Evolutionary conservation across 2,797 vertebrate species (phyloP), one percentile per base, ranked within the genome.

Genomic region (Antennarius maculatus): DNA sequence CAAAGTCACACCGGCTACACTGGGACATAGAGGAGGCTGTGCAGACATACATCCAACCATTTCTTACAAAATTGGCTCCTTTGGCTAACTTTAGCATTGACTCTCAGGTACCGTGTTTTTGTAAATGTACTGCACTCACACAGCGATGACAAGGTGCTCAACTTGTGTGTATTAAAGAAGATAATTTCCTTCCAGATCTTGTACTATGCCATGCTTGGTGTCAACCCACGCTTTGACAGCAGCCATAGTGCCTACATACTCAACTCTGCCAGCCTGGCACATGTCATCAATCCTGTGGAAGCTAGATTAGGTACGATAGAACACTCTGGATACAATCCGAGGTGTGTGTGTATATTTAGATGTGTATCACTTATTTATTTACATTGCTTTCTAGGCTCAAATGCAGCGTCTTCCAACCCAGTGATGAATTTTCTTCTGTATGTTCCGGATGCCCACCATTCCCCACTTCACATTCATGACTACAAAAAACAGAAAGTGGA

Each of bases 211-310:
- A 77, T 96, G 62, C 88, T 99, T 1, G 98, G 98, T 5, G 96
- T 99, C 54, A 97, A 95, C 5, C 96, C 97, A 0, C 96, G 97
- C 66, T 97, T 95, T 68, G 95, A 98, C 82, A 92, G 84, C 55
- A 86, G 85, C 52, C 92, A 92, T n/a, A 91, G 89, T 3, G 95
- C 94, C 58, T 98, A 95, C 84, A 92, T 90, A 0, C 93, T 99
- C 74, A 95, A 92, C 0, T 84, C 93, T 6, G 95, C 96, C 86
- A 99, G 95, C 81, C 95, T 99, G 0, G 95, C 97, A 0, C 97
- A 99, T 0, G 97, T 99, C 81, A 99, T 99, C 88, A 99, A 99
- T 88, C 97, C 97, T 0, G 97, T 99, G 86, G 98, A 99, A 84
- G 96, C 98, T 31, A 90, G 96, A 70, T 93, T 99, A 46, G 97